Base-by-base conservation (phyloP, 2,797 vertebrate species). In the Megaceryle alcyon region DNA sequence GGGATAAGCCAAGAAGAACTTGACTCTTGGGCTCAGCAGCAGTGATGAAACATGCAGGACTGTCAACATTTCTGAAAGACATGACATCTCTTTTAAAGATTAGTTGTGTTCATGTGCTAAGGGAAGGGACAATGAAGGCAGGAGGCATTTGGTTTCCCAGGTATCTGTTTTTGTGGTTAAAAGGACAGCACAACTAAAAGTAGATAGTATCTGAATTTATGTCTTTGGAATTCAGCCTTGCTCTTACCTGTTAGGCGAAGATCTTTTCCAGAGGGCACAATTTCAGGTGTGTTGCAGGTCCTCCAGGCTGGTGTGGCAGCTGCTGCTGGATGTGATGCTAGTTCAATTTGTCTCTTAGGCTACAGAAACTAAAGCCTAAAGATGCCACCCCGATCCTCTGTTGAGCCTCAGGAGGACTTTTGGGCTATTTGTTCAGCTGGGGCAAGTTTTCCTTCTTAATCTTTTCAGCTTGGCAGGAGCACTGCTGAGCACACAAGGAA, bases 401-500 rank as follows among this genome's bases (percentile, higher is more conserved):
- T 0, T 63, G 75, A 88, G 79, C 84, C 68, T 60, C 75, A 89
- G 81, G 88, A 86, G 96, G 94, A 91, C 93, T 81, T 96, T 77
- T 71, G 75, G 80, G 93, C 70, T 96, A 92, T 97, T 96, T 96
- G 90, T 94, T 95, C 96, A 97, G 96, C 95, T 96, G 95, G 80
- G 92, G 80, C 88, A 96, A 95, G 71, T 93, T 94, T 95, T 96
- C 83, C 70, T 88, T 94, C 95, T 94, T 94, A 96, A 95, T 95
- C 92, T 96, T 95, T 96, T 94, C 77, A 96, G 96, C 22, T 95
- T 95, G 96, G 87, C 94, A 95, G 94, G 70, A 94, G 26, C 89
- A 82, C 91, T 84, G 91, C 94, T 97, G 89, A 94, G 95, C 94
- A 94, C 92, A 97, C 96, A 96, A 94, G 94, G 95, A 96, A 97